Percentiles rank a stretch among this genome's conserved stretches.
Conservation (phyloP, 2,888 invertebrate genomes). For the Reticulitermes lucifugus region DNA sequence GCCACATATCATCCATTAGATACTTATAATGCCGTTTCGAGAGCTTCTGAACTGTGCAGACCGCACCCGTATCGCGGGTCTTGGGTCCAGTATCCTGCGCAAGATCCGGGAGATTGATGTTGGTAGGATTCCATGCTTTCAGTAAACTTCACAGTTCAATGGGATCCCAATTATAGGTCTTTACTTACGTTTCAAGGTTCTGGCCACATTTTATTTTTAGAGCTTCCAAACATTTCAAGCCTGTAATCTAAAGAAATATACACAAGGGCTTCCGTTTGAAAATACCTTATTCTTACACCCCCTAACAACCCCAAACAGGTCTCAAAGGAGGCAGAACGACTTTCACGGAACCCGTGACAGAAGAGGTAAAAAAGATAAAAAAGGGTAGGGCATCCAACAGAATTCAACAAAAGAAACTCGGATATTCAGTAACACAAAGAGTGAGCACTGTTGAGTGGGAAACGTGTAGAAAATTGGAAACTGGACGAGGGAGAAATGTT, state of each 20-base stretch:
- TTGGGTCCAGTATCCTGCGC: not conserved
- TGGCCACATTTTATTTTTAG: not conserved
- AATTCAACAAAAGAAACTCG: conserved; percentile 2
- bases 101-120: not conserved
- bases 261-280: conserved; percentile 9
- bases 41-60: too few species aligned
- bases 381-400: not conserved
- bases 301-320: conserved; percentile 8
- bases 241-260: conserved; percentile 13
- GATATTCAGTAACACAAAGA: conserved; percentile 13
- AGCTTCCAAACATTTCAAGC: too few species aligned
- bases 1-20: too few species aligned
- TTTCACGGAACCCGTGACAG: too few species aligned
- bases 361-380: not conserved
- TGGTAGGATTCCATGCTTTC: not conserved
- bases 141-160: conserved; percentile 21
- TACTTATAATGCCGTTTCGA: too few species aligned
- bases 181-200: not conserved
- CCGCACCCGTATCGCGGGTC: not conserved
- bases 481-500: conserved; percentile 19
- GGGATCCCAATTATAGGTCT: conserved; percentile 20
- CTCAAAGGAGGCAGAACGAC: not conserved
- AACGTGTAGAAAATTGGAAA: conserved; percentile 19
- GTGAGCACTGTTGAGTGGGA: not conserved
- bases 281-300: not conserved